Percentiles rank a stretch among this genome's conserved stretches.
These are phyloP conservation scores for cat (Felis catus) DNA, from an alignment of 2,113 vertebrate genomes.

Conservation along the genomic window DNA sequence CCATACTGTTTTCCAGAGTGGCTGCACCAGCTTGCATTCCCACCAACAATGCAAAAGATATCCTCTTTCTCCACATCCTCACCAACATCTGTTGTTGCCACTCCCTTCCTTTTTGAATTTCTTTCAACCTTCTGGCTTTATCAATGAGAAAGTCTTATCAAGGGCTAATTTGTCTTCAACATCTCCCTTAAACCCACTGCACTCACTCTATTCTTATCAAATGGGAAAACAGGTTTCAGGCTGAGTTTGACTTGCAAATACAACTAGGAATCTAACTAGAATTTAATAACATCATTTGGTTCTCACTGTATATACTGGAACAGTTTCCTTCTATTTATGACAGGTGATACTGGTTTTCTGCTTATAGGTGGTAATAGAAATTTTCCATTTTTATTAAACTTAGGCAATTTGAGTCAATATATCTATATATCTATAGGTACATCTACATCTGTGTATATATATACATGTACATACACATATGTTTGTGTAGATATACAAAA, in stretches of 20 bases:
- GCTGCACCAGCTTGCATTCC: too few relatives aligned
- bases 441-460: neutral
- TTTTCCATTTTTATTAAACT: slow-evolving; percentile 11
- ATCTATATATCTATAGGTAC: neutral
- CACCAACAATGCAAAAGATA: too few relatives aligned
- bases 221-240: neutral
- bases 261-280: neutral
- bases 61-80: too few relatives aligned
- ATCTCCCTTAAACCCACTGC: neutral
- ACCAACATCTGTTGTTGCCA: too few relatives aligned
- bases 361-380: neutral
- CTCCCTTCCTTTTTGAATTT: neutral
- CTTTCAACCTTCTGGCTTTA: neutral
- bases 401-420: neutral
- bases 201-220: neutral
- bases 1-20: too few relatives aligned
- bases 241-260: neutral
- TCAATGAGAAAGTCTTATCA: neutral
- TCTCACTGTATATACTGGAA: neutral
- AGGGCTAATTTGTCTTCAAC: neutral
- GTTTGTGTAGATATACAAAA: neutral
- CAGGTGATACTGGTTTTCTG: neutral
- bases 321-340: neutral
- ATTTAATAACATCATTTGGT: neutral
- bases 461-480: neutral